Evolutionary conservation across 1,140 invertebrate genomes (phyloP), one percentile per base, ranked within the genome.

Genomic region (Temnothorax longispinosus): DNA sequence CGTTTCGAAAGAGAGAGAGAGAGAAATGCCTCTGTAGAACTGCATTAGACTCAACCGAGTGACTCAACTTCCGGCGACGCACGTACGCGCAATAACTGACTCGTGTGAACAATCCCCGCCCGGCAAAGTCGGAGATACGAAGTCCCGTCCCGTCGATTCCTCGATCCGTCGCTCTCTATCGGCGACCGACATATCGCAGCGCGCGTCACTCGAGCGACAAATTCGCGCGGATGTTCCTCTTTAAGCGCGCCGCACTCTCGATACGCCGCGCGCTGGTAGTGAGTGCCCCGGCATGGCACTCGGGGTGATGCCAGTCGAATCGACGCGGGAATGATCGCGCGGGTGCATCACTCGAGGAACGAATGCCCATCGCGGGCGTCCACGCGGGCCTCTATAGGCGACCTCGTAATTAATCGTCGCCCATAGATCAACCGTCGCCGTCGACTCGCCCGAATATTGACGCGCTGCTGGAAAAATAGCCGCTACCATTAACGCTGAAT

Each of bases 321-420:
- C 67, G 52, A 75, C 85, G 1, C 35, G 88, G 27, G 27, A 81
- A 64, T 41, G 71, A 89, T 69, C 87, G 56, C 87, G 56, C 56
- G n/a, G 52, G 74, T 27, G 41, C 69, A 62, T 86, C 82, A 65
- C 71, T 88, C 62, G 58, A 13, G 21, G 27, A 67, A 60, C 88
- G 88, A 86, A 80, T 75, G 69, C 41, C 41, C 71, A 47, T 88
- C 41, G 74, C 86, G 44, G 47, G 27, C 65, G 69, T 86, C 44
- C 75, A 81, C 47, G 56, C 47, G 56, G 0, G 44, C 32, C 56
- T 85, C 86, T 76, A 65, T 81, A 27, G 60, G 15, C 69, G 67
- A 72, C 60, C 60, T 64, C 60, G 78, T 78, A 89, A 89, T 89
- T 85, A 85, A 89, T 90, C 64, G 74, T 65, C 38, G 47, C 35